Conservation (phyloP, 1,140 invertebrate species). For the Anthonomus grandis region DNA sequence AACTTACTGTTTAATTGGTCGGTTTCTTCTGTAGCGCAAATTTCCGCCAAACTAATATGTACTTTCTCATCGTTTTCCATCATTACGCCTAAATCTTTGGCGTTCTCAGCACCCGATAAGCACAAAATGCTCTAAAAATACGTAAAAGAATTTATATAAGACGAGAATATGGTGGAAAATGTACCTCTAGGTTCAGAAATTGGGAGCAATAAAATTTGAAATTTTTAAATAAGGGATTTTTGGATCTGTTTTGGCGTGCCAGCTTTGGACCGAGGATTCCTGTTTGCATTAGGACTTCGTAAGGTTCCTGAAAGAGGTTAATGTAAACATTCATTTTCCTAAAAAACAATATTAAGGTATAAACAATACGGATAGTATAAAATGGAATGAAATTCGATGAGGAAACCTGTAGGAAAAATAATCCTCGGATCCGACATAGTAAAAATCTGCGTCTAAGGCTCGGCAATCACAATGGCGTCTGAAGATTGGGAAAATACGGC, state of each 20-base stretch:
- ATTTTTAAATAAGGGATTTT: constrained; percentile 37
- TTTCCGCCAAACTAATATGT: constrained; percentile 40
- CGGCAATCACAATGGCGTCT: too few species aligned
- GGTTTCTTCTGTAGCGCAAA: constrained; percentile 35
- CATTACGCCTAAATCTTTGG: constrained; percentile 27
- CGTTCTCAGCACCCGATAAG: constrained; percentile 35
- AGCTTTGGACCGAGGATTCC: constrained; percentile 38
- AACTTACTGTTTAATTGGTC: constrained; percentile 41
- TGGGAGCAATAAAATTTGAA: constrained; percentile 38
- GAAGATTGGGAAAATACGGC: too few species aligned
- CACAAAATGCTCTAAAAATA: constrained; percentile 36
- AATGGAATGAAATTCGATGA: too few species aligned
- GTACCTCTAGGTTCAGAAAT: constrained; percentile 42
- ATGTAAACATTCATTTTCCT: too few species aligned
- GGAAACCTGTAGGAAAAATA: too few species aligned
- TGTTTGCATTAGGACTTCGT: constrained; percentile 41
- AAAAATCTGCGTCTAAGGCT: too few species aligned
- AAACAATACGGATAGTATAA: too few species aligned
- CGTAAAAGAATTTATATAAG: constrained; percentile 7
- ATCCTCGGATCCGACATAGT: too few species aligned
- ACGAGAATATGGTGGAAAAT: background rate
- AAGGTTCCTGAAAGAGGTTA: constrained; percentile 38
- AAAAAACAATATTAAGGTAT: too few species aligned
- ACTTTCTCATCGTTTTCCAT: constrained; percentile 29
- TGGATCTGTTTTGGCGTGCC: constrained; percentile 30